Base-by-base conservation (phyloP, 92 coral and sea anemone species). In the Siderastrea siderea region DNA sequence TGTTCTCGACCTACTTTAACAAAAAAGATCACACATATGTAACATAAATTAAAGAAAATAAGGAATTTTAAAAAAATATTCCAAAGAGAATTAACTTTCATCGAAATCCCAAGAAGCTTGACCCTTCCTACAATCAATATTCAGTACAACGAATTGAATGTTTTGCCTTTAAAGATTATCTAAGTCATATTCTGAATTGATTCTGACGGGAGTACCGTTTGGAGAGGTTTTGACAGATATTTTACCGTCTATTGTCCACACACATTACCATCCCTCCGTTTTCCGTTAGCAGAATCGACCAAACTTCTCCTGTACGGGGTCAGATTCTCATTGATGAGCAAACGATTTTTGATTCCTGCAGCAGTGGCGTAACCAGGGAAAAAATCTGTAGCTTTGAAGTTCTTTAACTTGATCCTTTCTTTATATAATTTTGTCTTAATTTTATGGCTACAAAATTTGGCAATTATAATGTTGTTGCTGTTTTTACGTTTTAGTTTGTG, bases 191-290 rank as follows among this genome's bases (percentile, higher is more conserved):
- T 6, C 66, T 6, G 7, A 66, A 66, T 66, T 14, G n/a, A 66
- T 66, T 16, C n/a, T 66, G 15, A 14, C 4, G 47, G 71, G 71
- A 66, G 71, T 0, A 43, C 71, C 71, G 5, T 17, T 16, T 17
- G 71, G 71, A 66, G 71, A 66, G 7, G 47, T 16, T 66, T 66
- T 66, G 66, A 61, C 66, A 61, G 6, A 61, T 3, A 61, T 53
- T 9, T 53, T 53, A 53, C 57, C 57, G 10, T 60, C 66, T 60
- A 60, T 7, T 7, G 66, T 60, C 71, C 71, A 66, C 5, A 66
- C n/a, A 66, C 71, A 66, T 43, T 66, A 6, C 71, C 71, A 66
- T 66, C 71, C n/a, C 71, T 4, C n/a, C 71, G 15, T 53, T 45
- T 43, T 66, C 71, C 12, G 71, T 66, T 66, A 45, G 46, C 71